Conservation (phyloP, 2,113 vertebrate genomes). For the Climacteris rufus region DNA sequence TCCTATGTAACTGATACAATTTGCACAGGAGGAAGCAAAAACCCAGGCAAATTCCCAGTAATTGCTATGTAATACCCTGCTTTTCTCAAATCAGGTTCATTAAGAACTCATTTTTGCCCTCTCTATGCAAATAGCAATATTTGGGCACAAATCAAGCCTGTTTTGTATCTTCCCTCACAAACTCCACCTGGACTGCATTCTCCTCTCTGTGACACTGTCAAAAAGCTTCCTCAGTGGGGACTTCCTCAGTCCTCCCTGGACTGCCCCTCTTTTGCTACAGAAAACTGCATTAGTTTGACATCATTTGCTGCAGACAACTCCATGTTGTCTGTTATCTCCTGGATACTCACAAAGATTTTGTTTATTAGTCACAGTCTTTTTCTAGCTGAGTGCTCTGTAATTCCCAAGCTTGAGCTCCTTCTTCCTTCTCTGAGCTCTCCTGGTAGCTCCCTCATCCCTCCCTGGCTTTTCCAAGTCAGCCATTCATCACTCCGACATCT, state of each 20-base stretch:
- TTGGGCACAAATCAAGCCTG: background rate
- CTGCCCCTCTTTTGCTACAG: background rate
- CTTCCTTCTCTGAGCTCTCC: background rate
- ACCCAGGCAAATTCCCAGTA: background rate
- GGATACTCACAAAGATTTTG: background rate
- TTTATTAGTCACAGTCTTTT: background rate
- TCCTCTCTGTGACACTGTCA: background rate
- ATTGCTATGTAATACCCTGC: background rate
- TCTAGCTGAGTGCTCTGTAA: background rate
- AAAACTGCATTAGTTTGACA: background rate
- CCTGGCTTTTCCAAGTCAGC: background rate
- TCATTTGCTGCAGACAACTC: background rate
- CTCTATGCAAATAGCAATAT: accelerated
- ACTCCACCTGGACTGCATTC: background rate
- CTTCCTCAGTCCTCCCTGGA: background rate
- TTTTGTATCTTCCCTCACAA: background rate
- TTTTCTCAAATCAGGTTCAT: background rate
- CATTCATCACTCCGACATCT: background rate
- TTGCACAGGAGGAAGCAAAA: background rate
- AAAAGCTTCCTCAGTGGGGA: background rate
- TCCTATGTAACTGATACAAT: background rate
- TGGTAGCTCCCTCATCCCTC: background rate
- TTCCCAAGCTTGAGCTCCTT: background rate
- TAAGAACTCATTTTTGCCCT: background rate
- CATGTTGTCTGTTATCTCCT: background rate